Percentiles rank a stretch among this genome's conserved stretches.
These are phyloP conservation scores for Phenganax stokvisi DNA, from an alignment of 92 coral and sea anemone species.

Conservation along the genomic window DNA sequence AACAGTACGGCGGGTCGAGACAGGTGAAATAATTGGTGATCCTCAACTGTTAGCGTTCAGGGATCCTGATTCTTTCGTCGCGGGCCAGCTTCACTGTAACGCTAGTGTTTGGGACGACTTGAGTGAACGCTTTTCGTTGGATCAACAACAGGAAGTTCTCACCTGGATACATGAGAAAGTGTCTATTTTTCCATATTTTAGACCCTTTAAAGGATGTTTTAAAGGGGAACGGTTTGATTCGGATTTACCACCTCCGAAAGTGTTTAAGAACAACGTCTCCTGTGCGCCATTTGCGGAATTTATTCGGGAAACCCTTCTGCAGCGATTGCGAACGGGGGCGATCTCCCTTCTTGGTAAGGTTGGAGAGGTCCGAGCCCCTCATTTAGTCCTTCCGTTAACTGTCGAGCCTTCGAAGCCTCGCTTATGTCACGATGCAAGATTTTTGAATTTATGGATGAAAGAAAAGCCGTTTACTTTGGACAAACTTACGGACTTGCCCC, in stretches of 20 bases:
- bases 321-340: constrained; percentile 42
- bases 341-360: constrained; percentile 42
- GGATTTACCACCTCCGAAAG: constrained; percentile 38
- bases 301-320: constrained; percentile 38
- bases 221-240: not conserved
- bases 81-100: not conserved
- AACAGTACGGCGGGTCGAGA: not conserved
- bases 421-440: not conserved
- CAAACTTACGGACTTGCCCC: constrained; percentile 22
- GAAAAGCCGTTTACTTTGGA: constrained; percentile 27
- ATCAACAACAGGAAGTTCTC: not conserved
- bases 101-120: not conserved
- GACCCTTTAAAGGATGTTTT: not conserved
- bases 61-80: not conserved
- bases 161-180: not conserved
- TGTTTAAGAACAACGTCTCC: constrained; percentile 35
- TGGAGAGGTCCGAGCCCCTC: constrained; percentile 40
- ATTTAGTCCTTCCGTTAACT: constrained; percentile 44
- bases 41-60: not conserved
- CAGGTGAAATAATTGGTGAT: not conserved
- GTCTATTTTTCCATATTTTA: not conserved
- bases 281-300: constrained; percentile 30
- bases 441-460: constrained; percentile 10
- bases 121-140: not conserved
- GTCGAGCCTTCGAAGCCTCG: constrained; percentile 49